phyloP scores from a whole-genome alignment of 30 jellyfish, hydroid and myxozoan genomes.

The Aurelia aurita complex sp. Pacific region DNA sequence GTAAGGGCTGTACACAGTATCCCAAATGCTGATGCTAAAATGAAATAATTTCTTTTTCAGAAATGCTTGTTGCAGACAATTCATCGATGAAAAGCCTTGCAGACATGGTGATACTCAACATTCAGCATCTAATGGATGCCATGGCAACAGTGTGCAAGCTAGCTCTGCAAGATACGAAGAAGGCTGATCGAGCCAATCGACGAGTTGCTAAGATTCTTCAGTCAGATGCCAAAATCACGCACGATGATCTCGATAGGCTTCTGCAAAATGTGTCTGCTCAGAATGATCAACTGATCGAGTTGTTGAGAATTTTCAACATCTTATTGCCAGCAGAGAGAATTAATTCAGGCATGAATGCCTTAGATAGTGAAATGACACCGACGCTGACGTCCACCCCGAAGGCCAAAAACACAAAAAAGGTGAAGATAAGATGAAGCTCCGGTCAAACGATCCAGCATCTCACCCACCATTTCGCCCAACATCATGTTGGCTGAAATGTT shows the following conservation, averaged over 20 bases:
- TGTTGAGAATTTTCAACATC: conserved; percentile 21
- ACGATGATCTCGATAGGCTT: background rate
- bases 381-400: conserved; percentile 32
- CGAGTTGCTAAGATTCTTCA: background rate
- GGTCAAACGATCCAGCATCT: too few species aligned
- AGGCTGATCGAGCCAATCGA: conserved; percentile 17
- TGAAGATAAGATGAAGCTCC: too few species aligned
- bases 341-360: background rate
- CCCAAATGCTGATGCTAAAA: too few species aligned
- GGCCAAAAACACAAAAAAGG: background rate
- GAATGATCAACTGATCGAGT: conserved; percentile 8
- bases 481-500: too few species aligned
- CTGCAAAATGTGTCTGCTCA: conserved; percentile 15
- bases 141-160: conserved; percentile 29
- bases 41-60: background rate
- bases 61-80: background rate
- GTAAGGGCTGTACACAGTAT: too few species aligned
- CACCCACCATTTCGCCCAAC: too few species aligned
- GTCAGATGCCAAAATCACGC: conserved; percentile 32
- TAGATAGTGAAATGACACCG: background rate
- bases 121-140: conserved; percentile 56
- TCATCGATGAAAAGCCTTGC: background rate
- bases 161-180: conserved; percentile 14
- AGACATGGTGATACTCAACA: conserved; percentile 31
- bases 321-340: conserved; percentile 27